These are phyloP conservation scores for Globicephala melas DNA, from an alignment of 2,113 vertebrate species.

Conservation along the genomic window DNA sequence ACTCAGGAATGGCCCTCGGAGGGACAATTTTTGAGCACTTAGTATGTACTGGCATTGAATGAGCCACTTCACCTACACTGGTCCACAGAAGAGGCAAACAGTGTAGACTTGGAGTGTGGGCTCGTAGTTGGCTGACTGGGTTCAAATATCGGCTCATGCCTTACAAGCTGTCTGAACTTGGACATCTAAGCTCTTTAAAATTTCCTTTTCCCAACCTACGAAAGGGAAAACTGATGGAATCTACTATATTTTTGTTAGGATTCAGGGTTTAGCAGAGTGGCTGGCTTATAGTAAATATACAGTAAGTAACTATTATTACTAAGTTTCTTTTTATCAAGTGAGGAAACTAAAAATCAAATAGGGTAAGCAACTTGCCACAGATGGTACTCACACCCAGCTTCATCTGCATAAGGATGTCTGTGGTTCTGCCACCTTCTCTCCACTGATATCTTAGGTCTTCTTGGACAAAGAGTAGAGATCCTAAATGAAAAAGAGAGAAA, in stretches of 20 bases:
- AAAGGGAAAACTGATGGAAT: not conserved
- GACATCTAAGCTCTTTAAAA: not conserved
- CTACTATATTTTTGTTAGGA: not conserved
- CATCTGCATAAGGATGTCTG: not conserved
- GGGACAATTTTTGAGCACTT: not conserved
- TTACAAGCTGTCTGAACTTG: not conserved
- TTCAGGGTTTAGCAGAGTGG: not conserved
- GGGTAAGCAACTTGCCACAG: not conserved
- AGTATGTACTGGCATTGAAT: not conserved
- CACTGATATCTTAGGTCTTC: not conserved
- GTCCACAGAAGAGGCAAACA: not conserved
- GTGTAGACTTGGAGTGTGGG: rapidly evolving
- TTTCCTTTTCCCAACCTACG: not conserved
- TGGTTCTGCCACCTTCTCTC: not conserved
- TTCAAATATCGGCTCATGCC: not conserved
- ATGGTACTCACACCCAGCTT: not conserved
- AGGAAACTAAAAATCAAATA: constrained; percentile 27
- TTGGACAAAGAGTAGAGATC: not conserved
- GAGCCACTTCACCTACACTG: not conserved
- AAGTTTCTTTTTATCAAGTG: not conserved
- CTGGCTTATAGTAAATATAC: not conserved
- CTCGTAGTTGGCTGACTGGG: not conserved
- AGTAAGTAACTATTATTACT: not conserved
- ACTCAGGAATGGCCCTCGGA: not conserved
- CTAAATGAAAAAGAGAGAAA: not conserved